Conservation (phyloP, 2,888 invertebrate genomes). For the Byasa hedistus region DNA sequence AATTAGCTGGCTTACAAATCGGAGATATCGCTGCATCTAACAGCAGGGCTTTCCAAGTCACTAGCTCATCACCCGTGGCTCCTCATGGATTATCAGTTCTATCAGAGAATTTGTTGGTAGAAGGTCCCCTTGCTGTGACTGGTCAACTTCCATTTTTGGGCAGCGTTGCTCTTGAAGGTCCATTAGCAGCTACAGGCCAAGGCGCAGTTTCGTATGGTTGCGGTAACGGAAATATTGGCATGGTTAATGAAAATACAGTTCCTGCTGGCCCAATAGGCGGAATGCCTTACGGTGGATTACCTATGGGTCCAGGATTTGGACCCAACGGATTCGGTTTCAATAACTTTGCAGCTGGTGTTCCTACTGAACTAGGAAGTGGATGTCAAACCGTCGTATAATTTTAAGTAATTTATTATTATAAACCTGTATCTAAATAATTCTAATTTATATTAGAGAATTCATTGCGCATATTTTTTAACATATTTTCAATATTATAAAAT, state of each 20-base stretch:
- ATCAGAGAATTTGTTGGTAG: constrained; percentile 37
- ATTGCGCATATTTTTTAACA: constrained; percentile 1
- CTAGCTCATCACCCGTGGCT: constrained; percentile 36
- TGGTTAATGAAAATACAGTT: constrained; percentile 32
- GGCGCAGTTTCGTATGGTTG: constrained; percentile 40
- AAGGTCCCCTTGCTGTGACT: constrained; percentile 37
- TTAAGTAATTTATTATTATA: constrained; percentile 1
- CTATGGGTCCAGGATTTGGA: constrained; percentile 26
- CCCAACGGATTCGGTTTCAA: constrained; percentile 27
- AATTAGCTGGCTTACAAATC: constrained; percentile 24
- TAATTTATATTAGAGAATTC: neutral
- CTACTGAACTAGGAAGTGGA: constrained; percentile 23
- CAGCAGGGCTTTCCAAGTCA: constrained; percentile 37
- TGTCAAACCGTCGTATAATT: constrained; percentile 8
- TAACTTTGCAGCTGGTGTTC: constrained; percentile 16
- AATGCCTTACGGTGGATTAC: constrained; percentile 33
- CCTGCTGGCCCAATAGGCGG: constrained; percentile 22
- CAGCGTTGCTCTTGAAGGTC: constrained; percentile 47
- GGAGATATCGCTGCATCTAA: constrained; percentile 27
- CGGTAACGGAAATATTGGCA: constrained; percentile 38
- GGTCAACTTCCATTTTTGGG: constrained; percentile 40
- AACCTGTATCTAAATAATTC: neutral
- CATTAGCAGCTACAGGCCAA: constrained; percentile 41
- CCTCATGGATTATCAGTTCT: constrained; percentile 38
- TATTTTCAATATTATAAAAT: neutral